These are phyloP conservation scores for Poeciliopsis turrubarensis DNA, from an alignment of 2,113 vertebrate species.

Conservation along the genomic window DNA sequence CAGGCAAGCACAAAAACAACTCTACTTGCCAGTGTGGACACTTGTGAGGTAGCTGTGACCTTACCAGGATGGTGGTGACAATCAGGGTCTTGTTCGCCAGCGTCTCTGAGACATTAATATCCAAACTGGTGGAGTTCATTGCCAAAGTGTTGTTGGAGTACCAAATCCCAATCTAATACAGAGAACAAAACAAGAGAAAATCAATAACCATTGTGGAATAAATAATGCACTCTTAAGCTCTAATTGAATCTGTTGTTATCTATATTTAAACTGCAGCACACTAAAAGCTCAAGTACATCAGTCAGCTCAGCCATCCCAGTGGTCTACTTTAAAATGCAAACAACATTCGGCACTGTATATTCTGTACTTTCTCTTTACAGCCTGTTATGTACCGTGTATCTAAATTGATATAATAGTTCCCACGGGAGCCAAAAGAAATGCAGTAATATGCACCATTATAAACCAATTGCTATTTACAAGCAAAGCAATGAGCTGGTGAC, in stretches of 20 bases:
- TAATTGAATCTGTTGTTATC: slow-evolving; percentile 13
- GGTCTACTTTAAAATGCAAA: slow-evolving; percentile 27
- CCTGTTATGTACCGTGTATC: slow-evolving; percentile 21
- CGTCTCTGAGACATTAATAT: slow-evolving; percentile 89
- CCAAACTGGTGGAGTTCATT: slow-evolving; percentile 91
- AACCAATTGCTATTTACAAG: slow-evolving; percentile 35
- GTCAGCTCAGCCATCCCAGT: slow-evolving; percentile 20
- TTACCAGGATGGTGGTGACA: slow-evolving; percentile 94
- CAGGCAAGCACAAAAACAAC: slow-evolving; percentile 41
- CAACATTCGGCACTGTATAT: slow-evolving; percentile 34
- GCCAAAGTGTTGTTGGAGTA: slow-evolving; percentile 92
- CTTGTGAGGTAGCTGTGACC: slow-evolving; percentile 32
- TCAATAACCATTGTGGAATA: slow-evolving; percentile 49
- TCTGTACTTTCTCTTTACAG: slow-evolving; percentile 24
- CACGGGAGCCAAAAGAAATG: slow-evolving; percentile 15
- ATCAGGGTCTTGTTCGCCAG: slow-evolving; percentile 92
- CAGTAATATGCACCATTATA: slow-evolving; percentile 9
- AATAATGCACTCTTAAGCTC: slow-evolving; percentile 43
- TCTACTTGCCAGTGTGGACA: slow-evolving; percentile 1
- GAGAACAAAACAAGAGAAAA: slow-evolving; percentile 33
- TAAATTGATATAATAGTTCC: slow-evolving; percentile 41
- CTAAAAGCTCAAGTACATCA: slow-evolving; percentile 14
- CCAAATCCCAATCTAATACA: slow-evolving; percentile 89
- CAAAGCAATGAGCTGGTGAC: slow-evolving; percentile 44
- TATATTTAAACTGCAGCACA: slow-evolving; percentile 1